Evolutionary conservation across 2,888 invertebrate genomes (phyloP), one percentile per base, ranked within the genome.

Genomic region (Zhengitettix transpicula): DNA sequence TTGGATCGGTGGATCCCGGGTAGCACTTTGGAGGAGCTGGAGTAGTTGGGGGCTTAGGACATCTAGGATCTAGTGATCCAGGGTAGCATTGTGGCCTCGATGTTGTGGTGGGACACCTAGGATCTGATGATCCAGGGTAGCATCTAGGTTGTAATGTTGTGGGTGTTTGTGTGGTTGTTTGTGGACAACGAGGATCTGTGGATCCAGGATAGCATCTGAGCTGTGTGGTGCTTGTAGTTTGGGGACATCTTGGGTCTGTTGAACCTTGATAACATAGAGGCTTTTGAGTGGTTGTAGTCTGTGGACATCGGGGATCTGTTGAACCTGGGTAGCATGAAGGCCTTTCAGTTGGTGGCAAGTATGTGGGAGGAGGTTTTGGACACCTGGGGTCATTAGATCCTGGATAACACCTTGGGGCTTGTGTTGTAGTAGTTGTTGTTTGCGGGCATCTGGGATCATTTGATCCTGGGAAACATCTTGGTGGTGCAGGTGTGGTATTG

Each of bases 251-350:
- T 9, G 68, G 63, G 57, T 68, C 67, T 1, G 62, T 64, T 12
- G 63, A 66, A 0, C 72, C 71, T 28, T 71, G 70, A 62, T 67
- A 70, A 58, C 70, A 70, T 12, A 54, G 47, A n/a, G 65, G 65
- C 67, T 66, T 10, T 62, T 61, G 0, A 56, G 56, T 3, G 58
- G 57, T 73, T 53, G 66, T 16, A n/a, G 70, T 68, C 5, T 71
- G 68, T 42, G 70, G 67, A 57, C 68, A 70, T 54, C 71, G 65
- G 40, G 71, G 66, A 60, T 72, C 72, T 9, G 52, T 65, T 8
- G 68, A 68, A 0, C 73, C 73, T 1, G 72, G 72, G 63, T 69
- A 74, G 58, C 74, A 74, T 5, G 63, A 52, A 7, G 69, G 67
- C 9, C 17, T 66, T 52, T 66, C 64, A 10, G 53, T 7, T 55